These are phyloP conservation scores for Cephalopholis sonnerati DNA, from an alignment of 2,113 vertebrate species.

Conservation along the genomic window DNA sequence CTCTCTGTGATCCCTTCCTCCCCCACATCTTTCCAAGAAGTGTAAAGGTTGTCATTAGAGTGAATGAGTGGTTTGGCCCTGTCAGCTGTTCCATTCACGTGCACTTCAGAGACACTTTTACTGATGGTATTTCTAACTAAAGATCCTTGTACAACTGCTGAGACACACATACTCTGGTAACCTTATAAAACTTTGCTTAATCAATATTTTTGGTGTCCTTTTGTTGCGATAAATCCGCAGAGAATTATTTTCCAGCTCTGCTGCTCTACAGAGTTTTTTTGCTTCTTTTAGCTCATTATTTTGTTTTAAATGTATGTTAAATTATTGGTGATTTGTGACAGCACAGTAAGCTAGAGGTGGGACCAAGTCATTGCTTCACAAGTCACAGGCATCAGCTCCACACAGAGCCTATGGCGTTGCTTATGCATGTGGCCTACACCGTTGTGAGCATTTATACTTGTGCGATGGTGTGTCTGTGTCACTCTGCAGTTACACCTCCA, in stretches of 20 bases:
- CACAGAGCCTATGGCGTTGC: too few relatives aligned
- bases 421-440: too few relatives aligned
- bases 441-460: too few relatives aligned
- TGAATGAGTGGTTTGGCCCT: slow-evolving; percentile 56
- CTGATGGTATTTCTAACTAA: slow-evolving; percentile 19
- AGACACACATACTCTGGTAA: background rate
- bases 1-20: slow-evolving; percentile 22
- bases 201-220: background rate
- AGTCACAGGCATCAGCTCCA: too few relatives aligned
- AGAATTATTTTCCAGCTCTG: background rate
- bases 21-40: slow-evolving; percentile 29
- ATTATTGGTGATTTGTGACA: background rate
- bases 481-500: too few relatives aligned
- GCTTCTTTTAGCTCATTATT: background rate
- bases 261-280: background rate
- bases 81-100: slow-evolving; percentile 61
- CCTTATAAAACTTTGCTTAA: background rate
- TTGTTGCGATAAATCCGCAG: background rate
- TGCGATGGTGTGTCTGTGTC: too few relatives aligned
- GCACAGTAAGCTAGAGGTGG: background rate
- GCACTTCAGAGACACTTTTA: slow-evolving; percentile 50
- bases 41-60: slow-evolving; percentile 58
- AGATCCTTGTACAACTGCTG: background rate
- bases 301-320: background rate
- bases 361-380: too few relatives aligned